Base-by-base conservation (phyloP, 30 jellyfish, hydroid and myxozoan species). In the Phacellophora camtschatica region DNA sequence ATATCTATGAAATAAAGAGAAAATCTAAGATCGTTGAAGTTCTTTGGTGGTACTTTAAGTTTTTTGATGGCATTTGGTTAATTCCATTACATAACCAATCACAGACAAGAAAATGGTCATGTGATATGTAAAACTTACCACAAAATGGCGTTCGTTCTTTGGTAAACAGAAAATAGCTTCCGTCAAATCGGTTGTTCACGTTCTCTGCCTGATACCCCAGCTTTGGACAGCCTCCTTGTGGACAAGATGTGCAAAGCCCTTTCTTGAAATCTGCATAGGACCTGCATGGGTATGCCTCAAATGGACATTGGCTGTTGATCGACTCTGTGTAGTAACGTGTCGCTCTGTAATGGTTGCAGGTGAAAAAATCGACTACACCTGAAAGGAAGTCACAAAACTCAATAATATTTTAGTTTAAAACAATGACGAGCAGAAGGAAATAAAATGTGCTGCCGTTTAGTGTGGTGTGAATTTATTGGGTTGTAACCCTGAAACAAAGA, bases 341-440 rank as follows among this genome's bases (percentile, higher is more conserved):
- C 12, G 96, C 41, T 63, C 96, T 41, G 72, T 65, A 74, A 43
- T 85, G 96, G 74, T 86, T 85, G 90, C 96, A 85, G 4, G 96
- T 58, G 74, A 73, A 66, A 57, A 64, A 66, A 18, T 73, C 78
- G 9, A 49, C 59, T 7, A 69, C 73, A 2, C 82, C 96, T 64
- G 56, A 22, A 69, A 24, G 15, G 0, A n/a, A n/a, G n/a, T n/a
- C n/a, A n/a, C n/a, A n/a, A n/a, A n/a, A n/a, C n/a, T n/a, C n/a
- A n/a, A n/a, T n/a, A n/a, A n/a, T n/a, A n/a, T n/a, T n/a, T n/a
- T n/a, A n/a, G n/a, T n/a, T n/a, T n/a, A n/a, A n/a, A n/a, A n/a
- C n/a, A n/a, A n/a, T n/a, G n/a, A n/a, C n/a, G n/a, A n/a, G n/a
- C n/a, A n/a, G n/a, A n/a, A n/a, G n/a, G n/a, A n/a, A n/a, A n/a